Base-by-base conservation (phyloP, 2,888 invertebrate genomes). In the Sympetrum striolatum region DNA sequence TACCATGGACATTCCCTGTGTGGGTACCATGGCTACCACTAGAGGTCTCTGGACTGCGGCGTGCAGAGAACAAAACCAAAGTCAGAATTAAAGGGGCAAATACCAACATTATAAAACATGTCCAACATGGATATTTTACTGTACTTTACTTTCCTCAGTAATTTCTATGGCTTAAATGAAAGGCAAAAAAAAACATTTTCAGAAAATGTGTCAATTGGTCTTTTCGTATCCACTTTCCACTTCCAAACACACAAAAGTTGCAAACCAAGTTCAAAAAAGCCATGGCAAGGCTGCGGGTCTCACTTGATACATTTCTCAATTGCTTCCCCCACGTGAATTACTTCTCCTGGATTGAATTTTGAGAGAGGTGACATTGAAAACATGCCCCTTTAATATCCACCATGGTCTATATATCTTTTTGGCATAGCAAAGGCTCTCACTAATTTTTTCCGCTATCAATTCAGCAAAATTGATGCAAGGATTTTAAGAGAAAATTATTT, bases 191-290 rank as follows among this genome's bases (percentile, higher is more conserved):
- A 91, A 90, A 64, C 90, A 44, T 73, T 91, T 95, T 96, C 96
- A 96, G 96, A 96, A 96, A 96, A 96, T 96, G 96, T 96, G 96
- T 96, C 96, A 95, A 95, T 95, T 95, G 91, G 91, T 91, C 91
- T 90, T 86, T 91, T 91, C 53, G 39, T 60, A 37, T 82, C 44
- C 80, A 81, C 12, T 79, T 53, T 73, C 79, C 37, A 90, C 22
- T 35, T 73, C 90, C n/a, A 90, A 39, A 35, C 31, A 90, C 73
- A 90, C 53, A 80, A 12, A 79, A 22, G 31, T 22, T 48, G 31
- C 44, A 73, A 53, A 90, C 48, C 48, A 90, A 53, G 37, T 80
- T 90, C 79, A 90, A 80, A 53, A 53, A 53, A 80, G 80, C 90
- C 90, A 80, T 80, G 80, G 90, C 90, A 79, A 90, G 80, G 79